A percentile compares a stretch with the other conserved stretches of the same genome.
Evolutionary conservation across 2,797 vertebrate genomes (phyloP).

Genomic region (Pangasius mekongensis): DNA sequence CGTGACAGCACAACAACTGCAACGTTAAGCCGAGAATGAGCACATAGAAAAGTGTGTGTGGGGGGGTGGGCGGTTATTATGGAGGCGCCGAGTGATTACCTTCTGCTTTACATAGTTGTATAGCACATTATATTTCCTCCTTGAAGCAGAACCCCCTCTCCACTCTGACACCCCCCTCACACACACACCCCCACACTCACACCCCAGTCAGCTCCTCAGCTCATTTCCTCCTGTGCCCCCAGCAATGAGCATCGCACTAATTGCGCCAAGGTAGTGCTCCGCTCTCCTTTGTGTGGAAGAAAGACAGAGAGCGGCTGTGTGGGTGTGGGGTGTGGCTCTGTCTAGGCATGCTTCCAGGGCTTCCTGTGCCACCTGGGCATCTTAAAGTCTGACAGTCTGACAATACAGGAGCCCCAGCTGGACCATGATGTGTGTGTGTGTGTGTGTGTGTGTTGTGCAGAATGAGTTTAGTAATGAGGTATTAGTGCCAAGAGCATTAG

Average conservation of each 20-base stretch:
- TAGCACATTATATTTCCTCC: constrained; percentile 77
- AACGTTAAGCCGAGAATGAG: constrained; percentile 69
- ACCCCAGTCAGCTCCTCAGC: constrained; percentile 57
- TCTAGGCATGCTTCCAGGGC: constrained; percentile 75
- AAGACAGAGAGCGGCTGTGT: constrained; percentile 46
- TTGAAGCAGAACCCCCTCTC: constrained; percentile 75
- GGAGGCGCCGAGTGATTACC: constrained; percentile 64
- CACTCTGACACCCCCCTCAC: constrained; percentile 67
- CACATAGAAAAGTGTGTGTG: constrained; percentile 49
- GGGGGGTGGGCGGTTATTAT: constrained; percentile 16
- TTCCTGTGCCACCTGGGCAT: constrained; percentile 77
- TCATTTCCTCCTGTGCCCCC: constrained; percentile 75
- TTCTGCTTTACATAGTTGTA: constrained; percentile 72
- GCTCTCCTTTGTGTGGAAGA: constrained; percentile 41
- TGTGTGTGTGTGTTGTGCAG: constrained; percentile 50
- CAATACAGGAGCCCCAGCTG: constrained; percentile 73
- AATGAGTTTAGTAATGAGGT: constrained; percentile 66
- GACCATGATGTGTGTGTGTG: constrained; percentile 52
- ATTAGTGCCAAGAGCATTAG: constrained; percentile 71
- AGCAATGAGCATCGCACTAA: constrained; percentile 77
- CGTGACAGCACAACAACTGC: constrained; percentile 72
- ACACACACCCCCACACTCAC: constrained; percentile 31
- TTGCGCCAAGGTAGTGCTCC: constrained; percentile 70
- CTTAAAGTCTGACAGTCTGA: constrained; percentile 72
- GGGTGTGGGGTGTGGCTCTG: constrained; percentile 58